A percentile compares a stretch with the other conserved stretches of the same genome.
Conservation (phyloP, 2,888 invertebrate genomes). For the Caenorhabditis japonica region DNA sequence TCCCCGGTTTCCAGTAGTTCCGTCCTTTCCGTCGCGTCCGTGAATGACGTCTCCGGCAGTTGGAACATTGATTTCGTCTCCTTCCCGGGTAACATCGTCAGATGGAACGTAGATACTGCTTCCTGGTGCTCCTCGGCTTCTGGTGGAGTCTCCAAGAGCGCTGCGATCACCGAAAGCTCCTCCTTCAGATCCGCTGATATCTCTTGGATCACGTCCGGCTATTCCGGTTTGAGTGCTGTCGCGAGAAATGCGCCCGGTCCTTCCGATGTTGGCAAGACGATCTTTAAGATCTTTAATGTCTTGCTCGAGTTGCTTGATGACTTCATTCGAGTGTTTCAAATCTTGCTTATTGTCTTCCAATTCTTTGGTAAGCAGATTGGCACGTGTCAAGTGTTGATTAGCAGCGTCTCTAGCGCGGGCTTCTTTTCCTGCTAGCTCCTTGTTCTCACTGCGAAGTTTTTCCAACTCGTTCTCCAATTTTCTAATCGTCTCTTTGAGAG, state of each 20-base stretch:
- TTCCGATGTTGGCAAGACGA: slow-evolving; percentile 55
- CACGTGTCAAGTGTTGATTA: slow-evolving; percentile 66
- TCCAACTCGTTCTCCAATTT: slow-evolving; percentile 74
- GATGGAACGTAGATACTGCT: slow-evolving; percentile 50
- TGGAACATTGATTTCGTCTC: slow-evolving; percentile 53
- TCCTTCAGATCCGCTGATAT: slow-evolving; percentile 18
- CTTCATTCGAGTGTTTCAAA: slow-evolving; percentile 52
- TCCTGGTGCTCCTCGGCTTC: slow-evolving; percentile 47
- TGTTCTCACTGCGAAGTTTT: slow-evolving; percentile 69
- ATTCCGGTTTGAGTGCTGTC: slow-evolving; percentile 53
- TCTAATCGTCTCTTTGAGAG: slow-evolving; percentile 71
- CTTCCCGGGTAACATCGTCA: slow-evolving; percentile 39
- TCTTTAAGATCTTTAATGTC: slow-evolving; percentile 62
- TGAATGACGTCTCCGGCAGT: slow-evolving; percentile 33
- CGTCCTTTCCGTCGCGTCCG: slow-evolving; percentile 59
- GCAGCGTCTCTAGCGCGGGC: slow-evolving; percentile 66
- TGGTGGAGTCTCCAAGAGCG: slow-evolving; percentile 17
- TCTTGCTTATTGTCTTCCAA: slow-evolving; percentile 62
- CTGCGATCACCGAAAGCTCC: slow-evolving; percentile 28
- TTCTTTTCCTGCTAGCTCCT: slow-evolving; percentile 63
- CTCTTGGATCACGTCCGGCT: slow-evolving; percentile 47
- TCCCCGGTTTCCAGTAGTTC: slow-evolving; percentile 39
- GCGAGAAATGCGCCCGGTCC: slow-evolving; percentile 49
- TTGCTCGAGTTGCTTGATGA: slow-evolving; percentile 56
- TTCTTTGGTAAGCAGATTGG: slow-evolving; percentile 67